Base-by-base conservation (phyloP, 2,113 vertebrate genomes). In the Clarias macrocephalus region DNA sequence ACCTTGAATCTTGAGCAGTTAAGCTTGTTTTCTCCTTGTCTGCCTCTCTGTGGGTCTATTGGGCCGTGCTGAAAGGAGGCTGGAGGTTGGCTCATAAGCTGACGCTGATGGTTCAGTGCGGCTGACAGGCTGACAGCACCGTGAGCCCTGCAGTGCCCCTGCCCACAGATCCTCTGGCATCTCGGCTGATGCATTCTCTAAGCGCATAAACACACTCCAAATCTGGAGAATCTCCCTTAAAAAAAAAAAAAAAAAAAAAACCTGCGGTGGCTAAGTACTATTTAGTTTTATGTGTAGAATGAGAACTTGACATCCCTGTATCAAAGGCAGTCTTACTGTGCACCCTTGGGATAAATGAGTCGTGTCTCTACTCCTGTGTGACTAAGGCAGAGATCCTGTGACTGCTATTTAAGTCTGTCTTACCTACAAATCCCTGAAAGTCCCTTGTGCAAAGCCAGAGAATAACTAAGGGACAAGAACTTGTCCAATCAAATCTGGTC, bases 1-100 rank as follows among this genome's bases (percentile, higher is more conserved):
- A 92, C 92, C 91, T 91, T 91, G 81, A 81, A 91, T 91, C 90
- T 88, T 88, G 82, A 85, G 89, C 77, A 77, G 92, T 91, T 91
- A 85, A 88, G 90, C 86, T 88, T 89, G 89, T 90, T 91, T 90
- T 76, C 86, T 85, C 90, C 88, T 86, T 80, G 90, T 91, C 86
- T 86, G 57, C 86, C 90, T 84, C 66, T 85, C 59, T n/a, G 83
- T 89, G 81, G 90, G 88, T 93, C 91, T 88, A 75, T 90, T 75
- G 85, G 86, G 89, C 86, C 87, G 73, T 84, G 84, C 87, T 83
- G 86, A 88, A 70, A 88, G 88, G 79, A 88, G 81, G 86, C 73
- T 87, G 88, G 88, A 79, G 86, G 89, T 89, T 87, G 56, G 33
- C 75, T 86, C 85, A 68, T 90, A 88, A 89, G 77, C 80, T 81